Percentiles rank a stretch among this genome's conserved stretches.
Evolutionary conservation across 1,140 invertebrate species (phyloP).

Genomic region (Scylla paramamosain): DNA sequence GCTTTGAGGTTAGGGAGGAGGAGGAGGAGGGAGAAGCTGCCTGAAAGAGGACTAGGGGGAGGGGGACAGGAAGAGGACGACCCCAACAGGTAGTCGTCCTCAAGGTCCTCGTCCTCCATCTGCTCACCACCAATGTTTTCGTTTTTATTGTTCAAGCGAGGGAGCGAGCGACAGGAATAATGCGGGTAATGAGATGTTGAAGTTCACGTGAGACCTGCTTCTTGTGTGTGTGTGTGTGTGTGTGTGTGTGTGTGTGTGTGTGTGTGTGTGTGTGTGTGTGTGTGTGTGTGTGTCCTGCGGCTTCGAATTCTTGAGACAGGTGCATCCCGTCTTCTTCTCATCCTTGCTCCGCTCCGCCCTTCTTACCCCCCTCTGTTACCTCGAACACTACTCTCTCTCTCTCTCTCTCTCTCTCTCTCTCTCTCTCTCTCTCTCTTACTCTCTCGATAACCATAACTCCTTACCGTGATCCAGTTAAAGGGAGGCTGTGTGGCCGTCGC

Average conservation of each 20-base stretch:
- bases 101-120: neutral
- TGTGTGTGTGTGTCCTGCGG: conserved; percentile 31
- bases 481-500: no score
- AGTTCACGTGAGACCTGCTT: conserved; percentile 48
- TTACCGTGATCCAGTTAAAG: no score
- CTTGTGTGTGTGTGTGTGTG: neutral
- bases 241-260: conserved; percentile 35
- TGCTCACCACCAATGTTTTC: neutral
- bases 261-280: conserved; percentile 39
- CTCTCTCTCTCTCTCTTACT: no score
- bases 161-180: conserved; percentile 10
- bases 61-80: neutral
- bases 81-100: conserved; percentile 33
- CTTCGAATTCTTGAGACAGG: conserved; percentile 1
- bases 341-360: neutral
- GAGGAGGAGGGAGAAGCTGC: neutral
- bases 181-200: conserved; percentile 55
- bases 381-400: neutral
- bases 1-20: neutral
- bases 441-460: no score
- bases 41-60: neutral
- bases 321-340: neutral
- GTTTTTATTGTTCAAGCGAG: neutral
- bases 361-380: neutral
- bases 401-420: no score